phyloP scores from a whole-genome alignment of 1,140 invertebrate species.

The Sarcophaga bullata region DNA sequence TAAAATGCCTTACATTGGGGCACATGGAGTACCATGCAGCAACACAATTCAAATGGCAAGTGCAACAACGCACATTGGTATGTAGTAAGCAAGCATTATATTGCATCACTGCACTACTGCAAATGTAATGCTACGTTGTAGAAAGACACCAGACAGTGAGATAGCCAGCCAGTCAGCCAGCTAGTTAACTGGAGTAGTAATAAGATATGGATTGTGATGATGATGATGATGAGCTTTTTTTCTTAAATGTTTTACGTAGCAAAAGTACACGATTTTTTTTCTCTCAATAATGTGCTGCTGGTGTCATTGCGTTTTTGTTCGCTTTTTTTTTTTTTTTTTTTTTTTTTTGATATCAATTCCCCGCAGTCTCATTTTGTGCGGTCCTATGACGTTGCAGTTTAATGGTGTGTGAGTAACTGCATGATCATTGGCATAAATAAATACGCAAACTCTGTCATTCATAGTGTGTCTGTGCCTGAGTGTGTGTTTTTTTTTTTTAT shows the following conservation, averaged over 20 bases:
- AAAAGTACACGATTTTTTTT: neutral
- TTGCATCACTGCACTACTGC: neutral
- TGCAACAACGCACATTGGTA: constrained; percentile 28
- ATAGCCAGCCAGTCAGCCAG: no score
- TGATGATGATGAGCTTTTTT: neutral
- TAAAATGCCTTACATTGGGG: neutral
- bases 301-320: constrained; percentile 5
- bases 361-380: constrained; percentile 46
- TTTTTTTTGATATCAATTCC: no score
- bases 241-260: neutral
- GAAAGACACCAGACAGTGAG: no score
- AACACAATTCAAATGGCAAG: constrained; percentile 14
- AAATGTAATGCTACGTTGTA: neutral
- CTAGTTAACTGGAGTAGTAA: neutral
- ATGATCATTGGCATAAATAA: constrained; percentile 1
- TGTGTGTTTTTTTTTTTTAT: neutral
- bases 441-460: neutral
- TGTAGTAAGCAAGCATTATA: neutral
- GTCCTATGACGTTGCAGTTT: neutral
- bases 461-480: no score
- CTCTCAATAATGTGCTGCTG: neutral
- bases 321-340: neutral
- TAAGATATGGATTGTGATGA: neutral
- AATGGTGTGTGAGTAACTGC: constrained; percentile 23
- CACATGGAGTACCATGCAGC: neutral